Base-by-base conservation (phyloP, 1,140 invertebrate genomes). In the Aleiodes sp. region DNA sequence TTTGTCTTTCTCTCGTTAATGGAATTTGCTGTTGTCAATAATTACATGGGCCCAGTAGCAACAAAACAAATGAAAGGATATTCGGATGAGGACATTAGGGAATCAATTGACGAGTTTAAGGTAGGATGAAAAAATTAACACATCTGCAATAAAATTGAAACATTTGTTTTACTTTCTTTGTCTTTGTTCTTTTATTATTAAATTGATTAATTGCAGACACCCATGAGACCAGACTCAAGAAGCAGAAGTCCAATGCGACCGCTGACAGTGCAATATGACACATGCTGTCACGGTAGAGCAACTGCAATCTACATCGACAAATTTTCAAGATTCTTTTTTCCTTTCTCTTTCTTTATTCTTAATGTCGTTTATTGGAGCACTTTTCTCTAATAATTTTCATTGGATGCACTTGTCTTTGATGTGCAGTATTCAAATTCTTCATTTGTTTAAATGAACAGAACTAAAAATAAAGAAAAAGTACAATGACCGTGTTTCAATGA, bases 1-100 rank as follows among this genome's bases (percentile, higher is more conserved):
- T 96, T 96, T 80, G 94, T 96, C 2, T 97, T 97, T 82, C 88
- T 95, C n/a, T 96, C 94, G 0, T 86, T 97, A 0, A 95, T 97
- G 90, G 94, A 97, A 86, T 97, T 96, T 80, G 95, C 94, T 1
- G 90, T 97, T 0, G 95, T 96, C 21, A 97, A 97, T 81, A 94
- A 95, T 82, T 95, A 94, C 82, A 95, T 96, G 93, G 94, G 94
- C 0, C 93, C 93, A 0, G 89, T 94, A 0, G 93, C 93, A 21
- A 95, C 93, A 21, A 95, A 95, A 82, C 92, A 92, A 4, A 95
- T 95, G 93, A 95, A 95, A 80, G 94, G 94, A 7, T 96, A 95
- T 76, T 95, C 94, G 0, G 94, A 95, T 79, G 94, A 95, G 80
- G 94, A 96, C 78, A 86, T 95, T 28, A 85, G 88, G 52, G 90